These are phyloP conservation scores for Crotalus viridis DNA, from an alignment of 2,113 vertebrate species.

Conservation along the genomic window DNA sequence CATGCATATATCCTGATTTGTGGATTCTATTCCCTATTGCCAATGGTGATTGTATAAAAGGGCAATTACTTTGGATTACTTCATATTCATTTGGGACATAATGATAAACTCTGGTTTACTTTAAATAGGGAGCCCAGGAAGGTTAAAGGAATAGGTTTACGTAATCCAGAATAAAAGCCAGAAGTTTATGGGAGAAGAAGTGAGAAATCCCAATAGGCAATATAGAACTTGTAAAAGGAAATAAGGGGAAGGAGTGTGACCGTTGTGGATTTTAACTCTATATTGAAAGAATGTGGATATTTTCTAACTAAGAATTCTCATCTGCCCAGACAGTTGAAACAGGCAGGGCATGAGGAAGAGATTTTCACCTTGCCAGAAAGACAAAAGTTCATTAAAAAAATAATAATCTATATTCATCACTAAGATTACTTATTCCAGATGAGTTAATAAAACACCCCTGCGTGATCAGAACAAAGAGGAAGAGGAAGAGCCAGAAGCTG, in stretches of 20 bases:
- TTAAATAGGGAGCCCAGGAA: neutral
- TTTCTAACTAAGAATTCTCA: neutral
- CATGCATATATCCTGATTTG: neutral
- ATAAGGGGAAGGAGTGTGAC: neutral
- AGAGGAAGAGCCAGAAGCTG: rapidly evolving
- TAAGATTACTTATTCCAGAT: neutral
- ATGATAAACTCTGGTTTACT: neutral
- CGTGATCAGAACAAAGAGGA: neutral
- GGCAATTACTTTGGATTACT: neutral
- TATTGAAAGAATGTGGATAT: neutral
- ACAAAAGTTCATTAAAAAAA: neutral
- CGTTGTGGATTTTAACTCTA: neutral
- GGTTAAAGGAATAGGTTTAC: neutral
- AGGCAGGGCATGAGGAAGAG: no score
- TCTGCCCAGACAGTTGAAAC: neutral
- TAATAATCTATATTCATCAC: neutral
- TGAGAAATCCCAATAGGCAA: neutral
- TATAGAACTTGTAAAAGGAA: neutral
- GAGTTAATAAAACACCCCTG: neutral
- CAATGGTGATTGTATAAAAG: neutral
- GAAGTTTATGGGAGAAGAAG: neutral
- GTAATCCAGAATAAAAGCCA: neutral
- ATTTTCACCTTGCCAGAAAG: neutral
- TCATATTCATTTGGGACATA: neutral
- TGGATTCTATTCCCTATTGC: neutral